Base-by-base conservation (phyloP, 2,888 invertebrate genomes). In the Clanis bilineata region DNA sequence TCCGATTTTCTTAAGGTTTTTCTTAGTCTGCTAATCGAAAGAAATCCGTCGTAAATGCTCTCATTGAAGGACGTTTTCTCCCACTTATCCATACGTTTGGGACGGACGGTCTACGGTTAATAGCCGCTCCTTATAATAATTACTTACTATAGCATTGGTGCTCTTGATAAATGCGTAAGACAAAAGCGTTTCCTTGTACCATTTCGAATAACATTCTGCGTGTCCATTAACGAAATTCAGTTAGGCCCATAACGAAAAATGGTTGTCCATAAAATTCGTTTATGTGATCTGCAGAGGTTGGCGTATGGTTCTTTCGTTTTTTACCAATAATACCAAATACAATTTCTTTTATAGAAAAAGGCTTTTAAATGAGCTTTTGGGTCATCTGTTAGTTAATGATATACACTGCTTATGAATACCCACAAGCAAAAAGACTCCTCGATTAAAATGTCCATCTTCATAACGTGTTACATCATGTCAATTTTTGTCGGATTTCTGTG, bases 261-360 rank as follows among this genome's bases (percentile, higher is more conserved):
- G 69, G 70, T 68, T 61, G 68, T 65, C 64, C 69, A 68, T 71
- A 71, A 74, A 76, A 73, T 68, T 65, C 69, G 69, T 70, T 62
- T 61, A 57, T 68, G 64, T 43, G 15, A 61, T 43, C 69, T 65
- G 63, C 32, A 57, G 56, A 62, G 57, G 57, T 44, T 58, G 58
- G 64, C 62, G 61, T 43, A 63, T 63, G 65, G 41, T 58, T 12
- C 58, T 66, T 68, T 65, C 64, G 18, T 41, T 18, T 5, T 41
- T 41, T 41, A 41, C 18, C 6, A 41, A 41, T 7, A 41, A 15
- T 10, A 36, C 12, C 36, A 12, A 10, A 12, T 36, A 12, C 36
- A 36, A 12, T 36, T 36, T 32, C n/a, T n/a, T 3, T 32, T 32
- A 9, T 32, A 32, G 6, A 1, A 12, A 3, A 12, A 36, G 12